Conservation (phyloP, 37 sponge, comb jelly and placozoan genomes). For the Lycopodina hypogea region DNA sequence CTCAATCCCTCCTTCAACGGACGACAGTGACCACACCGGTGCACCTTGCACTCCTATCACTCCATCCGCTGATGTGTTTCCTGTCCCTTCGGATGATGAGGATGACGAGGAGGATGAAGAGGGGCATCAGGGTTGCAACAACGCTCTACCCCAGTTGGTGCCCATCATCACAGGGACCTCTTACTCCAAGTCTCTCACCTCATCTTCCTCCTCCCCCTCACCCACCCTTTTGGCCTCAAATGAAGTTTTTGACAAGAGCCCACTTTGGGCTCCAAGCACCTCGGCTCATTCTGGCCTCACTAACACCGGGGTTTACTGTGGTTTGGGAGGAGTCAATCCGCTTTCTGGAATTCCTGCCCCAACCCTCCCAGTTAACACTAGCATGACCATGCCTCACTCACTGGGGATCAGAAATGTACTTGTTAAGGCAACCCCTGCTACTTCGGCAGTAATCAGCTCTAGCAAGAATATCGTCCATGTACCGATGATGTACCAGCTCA, state of each 20-base stretch:
- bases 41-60: background rate
- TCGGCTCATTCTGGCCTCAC: background rate
- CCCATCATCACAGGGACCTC: background rate
- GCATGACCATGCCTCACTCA: background rate
- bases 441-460: background rate
- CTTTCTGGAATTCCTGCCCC: background rate
- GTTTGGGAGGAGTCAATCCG: background rate
- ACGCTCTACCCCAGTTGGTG: background rate
- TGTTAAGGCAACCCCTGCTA: background rate
- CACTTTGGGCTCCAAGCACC: conserved; percentile 7
- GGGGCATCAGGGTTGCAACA: background rate
- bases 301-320: background rate
- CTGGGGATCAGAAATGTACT: background rate
- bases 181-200: background rate
- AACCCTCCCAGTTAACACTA: background rate
- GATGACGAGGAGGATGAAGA: background rate
- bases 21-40: background rate
- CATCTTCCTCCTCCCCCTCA: background rate
- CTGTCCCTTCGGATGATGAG: background rate
- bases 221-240: background rate
- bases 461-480: background rate
- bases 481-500: background rate
- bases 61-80: background rate
- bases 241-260: background rate
- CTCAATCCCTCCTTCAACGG: background rate